A percentile compares a stretch with the other conserved stretches of the same genome.
Evolutionary conservation across 2,113 vertebrate species (phyloP).

Genomic region (Chionis minor): DNA sequence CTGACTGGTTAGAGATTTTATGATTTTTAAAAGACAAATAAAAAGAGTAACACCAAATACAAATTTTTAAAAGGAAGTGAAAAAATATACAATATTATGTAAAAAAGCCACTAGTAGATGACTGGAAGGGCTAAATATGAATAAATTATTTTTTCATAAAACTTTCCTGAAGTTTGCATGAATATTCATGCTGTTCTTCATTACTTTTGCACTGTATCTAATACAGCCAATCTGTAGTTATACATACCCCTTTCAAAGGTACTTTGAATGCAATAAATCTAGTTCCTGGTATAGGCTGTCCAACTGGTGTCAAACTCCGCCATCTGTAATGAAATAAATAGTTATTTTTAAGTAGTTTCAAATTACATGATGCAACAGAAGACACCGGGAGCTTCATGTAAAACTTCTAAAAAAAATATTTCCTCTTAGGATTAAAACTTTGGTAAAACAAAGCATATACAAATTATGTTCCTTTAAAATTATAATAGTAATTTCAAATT

Average conservation of each 20-base stretch:
- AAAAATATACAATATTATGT: not conserved
- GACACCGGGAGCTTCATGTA: no score
- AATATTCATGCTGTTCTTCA: not conserved
- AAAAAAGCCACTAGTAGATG: not conserved
- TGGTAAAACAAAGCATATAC: not conserved
- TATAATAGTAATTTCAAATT: not conserved
- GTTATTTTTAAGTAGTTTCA: not conserved
- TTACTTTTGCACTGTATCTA: not conserved
- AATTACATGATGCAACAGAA: not conserved
- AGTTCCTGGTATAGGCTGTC: conserved; percentile 70
- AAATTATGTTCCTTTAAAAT: not conserved
- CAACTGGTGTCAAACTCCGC: conserved; percentile 71
- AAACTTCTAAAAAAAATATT: no score
- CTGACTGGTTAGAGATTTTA: not conserved
- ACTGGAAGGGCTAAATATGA: not conserved
- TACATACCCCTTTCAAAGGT: conserved; percentile 76
- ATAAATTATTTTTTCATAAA: not conserved
- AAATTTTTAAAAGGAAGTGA: not conserved
- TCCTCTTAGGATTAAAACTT: not conserved
- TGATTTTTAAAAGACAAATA: not conserved
- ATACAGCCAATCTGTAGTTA: not conserved
- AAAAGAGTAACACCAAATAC: not conserved
- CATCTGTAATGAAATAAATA: conserved; percentile 66
- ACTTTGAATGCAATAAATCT: conserved; percentile 78
- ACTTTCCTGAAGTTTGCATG: not conserved